phyloP scores from a whole-genome alignment of 92 coral and sea anemone genomes.

The Metridium senile region DNA sequence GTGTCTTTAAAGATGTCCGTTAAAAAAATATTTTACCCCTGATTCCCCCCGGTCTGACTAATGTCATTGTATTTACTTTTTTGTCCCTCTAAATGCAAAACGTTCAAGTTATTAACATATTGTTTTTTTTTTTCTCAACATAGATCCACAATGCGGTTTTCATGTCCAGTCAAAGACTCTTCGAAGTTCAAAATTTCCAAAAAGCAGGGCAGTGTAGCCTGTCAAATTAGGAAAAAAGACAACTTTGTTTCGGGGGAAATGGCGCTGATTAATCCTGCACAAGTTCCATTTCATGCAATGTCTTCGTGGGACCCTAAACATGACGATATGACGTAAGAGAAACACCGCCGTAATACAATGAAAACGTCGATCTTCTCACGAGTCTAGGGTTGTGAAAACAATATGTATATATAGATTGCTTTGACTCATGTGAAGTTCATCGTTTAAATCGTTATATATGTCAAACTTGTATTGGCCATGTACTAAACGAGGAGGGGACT shows the following conservation, averaged over 20 bases:
- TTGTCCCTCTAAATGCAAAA: background rate
- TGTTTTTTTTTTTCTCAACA: background rate
- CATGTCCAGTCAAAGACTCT: conserved; percentile 36
- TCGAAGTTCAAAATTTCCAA: conserved; percentile 44
- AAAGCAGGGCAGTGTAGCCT: conserved; percentile 22
- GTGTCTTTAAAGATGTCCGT: no score
- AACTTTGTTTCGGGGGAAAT: conserved; percentile 49
- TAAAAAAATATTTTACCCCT: no score
- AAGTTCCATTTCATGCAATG: conserved; percentile 49
- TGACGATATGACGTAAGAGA: background rate
- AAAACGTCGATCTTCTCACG: no score
- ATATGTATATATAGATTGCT: no score
- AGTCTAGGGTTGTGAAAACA: no score
- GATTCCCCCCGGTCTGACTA: no score
- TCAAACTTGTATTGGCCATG: no score
- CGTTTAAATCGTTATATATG: no score
- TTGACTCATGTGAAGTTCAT: no score
- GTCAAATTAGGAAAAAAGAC: conserved; percentile 31
- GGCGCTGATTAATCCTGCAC: conserved; percentile 29
- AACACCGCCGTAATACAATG: background rate
- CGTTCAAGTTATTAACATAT: background rate
- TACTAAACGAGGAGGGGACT: no score
- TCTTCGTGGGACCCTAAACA: conserved; percentile 25
- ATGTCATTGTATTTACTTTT: no score
- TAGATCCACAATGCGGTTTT: conserved; percentile 32